Base-by-base conservation (phyloP, 2,113 vertebrate species). In the Oncorhynchus gorbuscha region DNA sequence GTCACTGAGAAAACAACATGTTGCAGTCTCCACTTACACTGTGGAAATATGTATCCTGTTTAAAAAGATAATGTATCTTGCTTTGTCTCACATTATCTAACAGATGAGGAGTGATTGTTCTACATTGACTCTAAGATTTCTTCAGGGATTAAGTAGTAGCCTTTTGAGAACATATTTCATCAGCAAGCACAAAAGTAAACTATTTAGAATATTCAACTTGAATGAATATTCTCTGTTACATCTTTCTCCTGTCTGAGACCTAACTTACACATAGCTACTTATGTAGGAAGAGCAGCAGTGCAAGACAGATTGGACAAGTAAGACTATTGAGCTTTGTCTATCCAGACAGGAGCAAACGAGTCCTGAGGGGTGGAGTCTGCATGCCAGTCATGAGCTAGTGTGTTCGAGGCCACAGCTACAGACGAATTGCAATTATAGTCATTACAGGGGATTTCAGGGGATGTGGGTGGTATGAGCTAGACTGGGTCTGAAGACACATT, bases 371-470 rank as follows among this genome's bases (percentile, higher is more conserved):
- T 24, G 0, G 32, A 22, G 12, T 76, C 72, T 73, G 69, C 45
- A 67, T 66, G 77, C 16, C 74, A 65, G 80, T 79, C 79, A 85
- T 79, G 39, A 35, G 22, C 8, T 12, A 20, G 65, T 13, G n/a
- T 45, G 35, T 76, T 12, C 73, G 28, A 62, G n/a, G 61, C 26
- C 3, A 65, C 73, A 65, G 73, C 32, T 39, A 72, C 14, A 73
- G 0, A 5, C n/a, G 22, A 3, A 22, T 39, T 71, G 65, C 16
- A 65, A 77, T 74, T 30, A 58, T 22, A 59, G n/a, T 35, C 71
- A 20, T 20, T 64, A 39, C 28, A 74, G 71, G 39, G 49, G 16
- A 74, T 35, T 59, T 55, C 1, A 4, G 2, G 64, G 22, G 62
- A 51, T 7, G 28, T 65, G 72, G 24, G 24, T 61, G 14, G 11